These are phyloP conservation scores for Lasioglossum baleicum DNA, from an alignment of 1,140 invertebrate genomes.

Conservation along the genomic window DNA sequence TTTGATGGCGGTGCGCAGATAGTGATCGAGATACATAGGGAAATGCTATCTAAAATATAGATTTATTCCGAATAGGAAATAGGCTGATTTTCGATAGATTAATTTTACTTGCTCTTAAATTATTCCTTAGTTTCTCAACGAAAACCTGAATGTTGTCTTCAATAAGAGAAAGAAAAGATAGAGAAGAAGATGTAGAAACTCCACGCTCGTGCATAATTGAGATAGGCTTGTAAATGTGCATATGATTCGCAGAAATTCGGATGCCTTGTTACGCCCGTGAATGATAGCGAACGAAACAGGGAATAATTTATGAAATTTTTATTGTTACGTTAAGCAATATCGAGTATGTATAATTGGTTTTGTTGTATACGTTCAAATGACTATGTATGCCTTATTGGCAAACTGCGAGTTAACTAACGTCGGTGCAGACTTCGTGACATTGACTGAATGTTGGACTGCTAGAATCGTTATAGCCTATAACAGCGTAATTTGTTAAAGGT, in stretches of 20 bases:
- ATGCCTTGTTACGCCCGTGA: constrained; percentile 3
- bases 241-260: constrained; percentile 18
- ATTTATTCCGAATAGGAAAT: constrained; percentile 54
- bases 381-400: constrained; percentile 67
- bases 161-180: background rate
- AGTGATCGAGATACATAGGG: constrained; percentile 29
- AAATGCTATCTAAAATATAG: constrained; percentile 45
- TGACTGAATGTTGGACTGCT: constrained; percentile 67
- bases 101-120: constrained; percentile 46
- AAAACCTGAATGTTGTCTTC: constrained; percentile 41
- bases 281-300: constrained; percentile 45
- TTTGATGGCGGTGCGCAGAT: constrained; percentile 22
- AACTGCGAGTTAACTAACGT: constrained; percentile 66
- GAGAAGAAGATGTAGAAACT: constrained; percentile 18
- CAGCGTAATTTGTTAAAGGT: constrained; percentile 79
- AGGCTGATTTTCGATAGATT: constrained; percentile 51
- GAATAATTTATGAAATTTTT: constrained; percentile 60
- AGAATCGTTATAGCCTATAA: constrained; percentile 68
- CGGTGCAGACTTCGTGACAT: constrained; percentile 62
- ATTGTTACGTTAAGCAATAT: constrained; percentile 59
- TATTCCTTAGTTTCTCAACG: constrained; percentile 54
- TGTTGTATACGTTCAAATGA: constrained; percentile 61
- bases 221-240: background rate
- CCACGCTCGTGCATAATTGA: constrained; percentile 16
- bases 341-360: constrained; percentile 61